These are phyloP conservation scores for Perca schrenkii DNA, from an alignment of 2,113 vertebrate genomes.

Conservation along the genomic window DNA sequence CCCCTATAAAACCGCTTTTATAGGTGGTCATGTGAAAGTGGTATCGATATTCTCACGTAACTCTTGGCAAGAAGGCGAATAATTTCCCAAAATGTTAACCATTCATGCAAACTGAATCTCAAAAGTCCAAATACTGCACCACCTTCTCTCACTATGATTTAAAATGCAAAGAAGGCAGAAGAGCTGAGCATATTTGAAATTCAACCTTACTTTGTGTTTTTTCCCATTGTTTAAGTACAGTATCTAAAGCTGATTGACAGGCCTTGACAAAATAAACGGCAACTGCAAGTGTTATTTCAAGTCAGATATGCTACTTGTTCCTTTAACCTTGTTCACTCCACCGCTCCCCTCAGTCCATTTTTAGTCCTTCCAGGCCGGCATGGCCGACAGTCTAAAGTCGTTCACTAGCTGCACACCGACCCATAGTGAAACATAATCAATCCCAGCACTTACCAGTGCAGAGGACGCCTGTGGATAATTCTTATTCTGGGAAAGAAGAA, in stretches of 20 bases:
- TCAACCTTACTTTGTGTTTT: background rate
- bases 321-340: slow-evolving; percentile 69
- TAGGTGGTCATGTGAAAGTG: background rate
- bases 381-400: slow-evolving; percentile 42
- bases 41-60: background rate
- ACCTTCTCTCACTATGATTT: background rate
- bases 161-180: background rate
- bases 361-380: slow-evolving; percentile 62
- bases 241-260: slow-evolving; percentile 49
- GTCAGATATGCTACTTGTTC: slow-evolving; percentile 75
- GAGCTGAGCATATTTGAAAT: slow-evolving; percentile 1
- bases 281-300: slow-evolving; percentile 76
- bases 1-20: background rate
- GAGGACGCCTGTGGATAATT: slow-evolving; percentile 30
- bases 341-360: slow-evolving; percentile 68
- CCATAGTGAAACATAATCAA: slow-evolving; percentile 65
- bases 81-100: background rate
- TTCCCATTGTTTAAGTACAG: slow-evolving; percentile 4
- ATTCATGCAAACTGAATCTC: background rate
- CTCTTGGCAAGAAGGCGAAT: background rate
- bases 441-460: slow-evolving; percentile 35
- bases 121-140: background rate
- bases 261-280: slow-evolving; percentile 61
- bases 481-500: slow-evolving; percentile 53
- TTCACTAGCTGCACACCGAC: slow-evolving; percentile 54